These are phyloP conservation scores for Cyclophora punctaria DNA, from an alignment of 2,888 invertebrate genomes.

Conservation along the genomic window DNA sequence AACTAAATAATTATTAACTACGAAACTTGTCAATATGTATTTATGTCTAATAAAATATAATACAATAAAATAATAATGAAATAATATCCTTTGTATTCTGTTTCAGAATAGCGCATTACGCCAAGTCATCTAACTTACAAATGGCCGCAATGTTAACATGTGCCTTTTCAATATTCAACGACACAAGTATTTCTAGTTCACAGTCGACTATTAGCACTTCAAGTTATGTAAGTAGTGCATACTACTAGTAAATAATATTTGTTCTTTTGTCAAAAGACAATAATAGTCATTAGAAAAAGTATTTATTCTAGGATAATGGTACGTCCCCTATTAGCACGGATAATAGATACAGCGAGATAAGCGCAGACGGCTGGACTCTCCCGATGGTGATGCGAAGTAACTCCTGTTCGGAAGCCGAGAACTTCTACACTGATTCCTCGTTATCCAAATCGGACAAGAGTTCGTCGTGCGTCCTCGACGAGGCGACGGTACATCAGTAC, in stretches of 20 bases:
- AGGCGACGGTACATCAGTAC: slow-evolving; percentile 75
- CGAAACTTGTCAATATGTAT: background rate
- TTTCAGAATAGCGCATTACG: slow-evolving; percentile 86
- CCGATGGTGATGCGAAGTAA: slow-evolving; percentile 85
- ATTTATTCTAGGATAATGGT: slow-evolving; percentile 68
- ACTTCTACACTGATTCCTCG: slow-evolving; percentile 71
- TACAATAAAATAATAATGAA: too few species aligned
- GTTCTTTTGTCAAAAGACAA: too few species aligned
- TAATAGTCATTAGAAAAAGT: background rate
- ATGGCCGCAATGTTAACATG: slow-evolving; percentile 96
- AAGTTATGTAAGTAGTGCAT: slow-evolving; percentile 49
- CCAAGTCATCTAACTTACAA: slow-evolving; percentile 88
- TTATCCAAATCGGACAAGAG: slow-evolving; percentile 49
- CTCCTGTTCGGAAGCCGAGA: slow-evolving; percentile 91
- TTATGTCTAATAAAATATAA: background rate
- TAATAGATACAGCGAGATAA: slow-evolving; percentile 81
- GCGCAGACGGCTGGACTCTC: slow-evolving; percentile 85
- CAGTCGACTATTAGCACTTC: slow-evolving; percentile 72
- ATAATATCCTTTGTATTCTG: background rate
- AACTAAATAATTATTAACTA: too few species aligned
- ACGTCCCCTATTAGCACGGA: slow-evolving; percentile 95
- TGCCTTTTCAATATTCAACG: slow-evolving; percentile 83
- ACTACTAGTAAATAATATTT: too few species aligned
- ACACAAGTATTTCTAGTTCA: slow-evolving; percentile 66
- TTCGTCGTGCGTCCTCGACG: slow-evolving; percentile 58